Percentiles rank a stretch among this genome's conserved stretches.
phyloP scores from a whole-genome alignment of 2,888 invertebrate species.

The Enchytraeus crypticus region DNA sequence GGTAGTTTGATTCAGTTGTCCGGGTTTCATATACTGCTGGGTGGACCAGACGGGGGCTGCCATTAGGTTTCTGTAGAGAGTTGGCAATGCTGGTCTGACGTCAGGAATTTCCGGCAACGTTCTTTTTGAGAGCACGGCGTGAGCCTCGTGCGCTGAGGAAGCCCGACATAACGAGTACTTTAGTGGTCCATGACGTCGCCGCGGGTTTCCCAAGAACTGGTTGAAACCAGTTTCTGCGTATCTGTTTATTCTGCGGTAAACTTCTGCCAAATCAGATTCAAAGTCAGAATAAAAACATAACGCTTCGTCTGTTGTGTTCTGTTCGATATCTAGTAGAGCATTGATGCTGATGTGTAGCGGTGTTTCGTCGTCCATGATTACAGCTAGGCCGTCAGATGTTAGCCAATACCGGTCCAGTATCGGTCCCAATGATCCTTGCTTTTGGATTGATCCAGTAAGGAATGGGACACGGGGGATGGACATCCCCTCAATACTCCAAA shows the following conservation, averaged over 20 bases:
- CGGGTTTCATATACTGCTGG: conserved; percentile 66
- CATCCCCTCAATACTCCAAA: conserved; percentile 67
- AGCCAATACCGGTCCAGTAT: conserved; percentile 52
- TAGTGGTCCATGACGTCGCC: no score
- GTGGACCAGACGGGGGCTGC: conserved; percentile 78
- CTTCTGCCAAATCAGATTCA: no score
- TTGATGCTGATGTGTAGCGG: conserved; percentile 72
- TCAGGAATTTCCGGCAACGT: no score
- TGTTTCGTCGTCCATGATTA: conserved; percentile 58
- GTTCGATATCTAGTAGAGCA: conserved; percentile 14
- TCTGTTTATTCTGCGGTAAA: no score
- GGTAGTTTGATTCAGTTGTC: conserved; percentile 58
- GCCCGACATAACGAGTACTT: no score
- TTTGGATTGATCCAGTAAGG: background rate
- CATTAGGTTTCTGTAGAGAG: no score
- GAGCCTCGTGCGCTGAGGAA: no score
- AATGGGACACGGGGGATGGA: conserved; percentile 32
- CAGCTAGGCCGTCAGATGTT: conserved; percentile 61
- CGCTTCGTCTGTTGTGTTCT: conserved; percentile 53
- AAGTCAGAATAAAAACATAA: conserved; percentile 45
- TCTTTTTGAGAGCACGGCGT: no score
- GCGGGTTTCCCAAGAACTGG: no score
- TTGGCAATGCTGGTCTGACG: no score
- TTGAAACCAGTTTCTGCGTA: no score
- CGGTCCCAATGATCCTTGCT: conserved; percentile 7